These are phyloP conservation scores for Daubentonia madagascariensis DNA, from an alignment of 2,113 vertebrate species.

Conservation along the genomic window DNA sequence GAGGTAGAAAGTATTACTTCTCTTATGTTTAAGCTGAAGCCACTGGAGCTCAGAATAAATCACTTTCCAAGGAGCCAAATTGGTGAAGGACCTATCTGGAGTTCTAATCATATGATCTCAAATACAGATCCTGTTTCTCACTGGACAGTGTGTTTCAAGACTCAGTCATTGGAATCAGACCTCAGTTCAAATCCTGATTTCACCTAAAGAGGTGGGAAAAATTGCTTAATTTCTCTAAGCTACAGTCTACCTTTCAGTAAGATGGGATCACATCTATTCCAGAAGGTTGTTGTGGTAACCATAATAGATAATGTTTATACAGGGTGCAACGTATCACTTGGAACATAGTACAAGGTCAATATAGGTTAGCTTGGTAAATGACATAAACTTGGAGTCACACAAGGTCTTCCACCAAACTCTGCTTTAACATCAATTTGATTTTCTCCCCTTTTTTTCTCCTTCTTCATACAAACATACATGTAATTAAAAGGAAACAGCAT, in stretches of 20 bases:
- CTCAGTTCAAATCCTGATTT: not conserved
- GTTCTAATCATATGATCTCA: not conserved
- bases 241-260: not conserved
- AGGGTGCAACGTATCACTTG: not conserved
- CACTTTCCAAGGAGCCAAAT: not conserved
- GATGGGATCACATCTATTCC: not conserved
- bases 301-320: not conserved
- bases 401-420: too few relatives aligned
- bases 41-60: not conserved
- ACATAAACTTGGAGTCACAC: too few relatives aligned
- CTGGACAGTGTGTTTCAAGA: not conserved
- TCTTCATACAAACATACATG: too few relatives aligned
- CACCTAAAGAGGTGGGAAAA: not conserved
- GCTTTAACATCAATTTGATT: too few relatives aligned
- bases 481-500: too few relatives aligned
- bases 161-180: not conserved
- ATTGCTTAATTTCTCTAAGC: not conserved
- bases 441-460: too few relatives aligned
- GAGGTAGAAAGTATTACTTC: not conserved
- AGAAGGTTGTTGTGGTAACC: not conserved
- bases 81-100: not conserved
- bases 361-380: not conserved
- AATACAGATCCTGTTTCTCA: too few relatives aligned
- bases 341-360: not conserved
- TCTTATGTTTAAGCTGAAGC: not conserved